Evolutionary conservation across 1,140 invertebrate species (phyloP), one percentile per base, ranked within the genome.

Genomic region (Zaprionus davidi): DNA sequence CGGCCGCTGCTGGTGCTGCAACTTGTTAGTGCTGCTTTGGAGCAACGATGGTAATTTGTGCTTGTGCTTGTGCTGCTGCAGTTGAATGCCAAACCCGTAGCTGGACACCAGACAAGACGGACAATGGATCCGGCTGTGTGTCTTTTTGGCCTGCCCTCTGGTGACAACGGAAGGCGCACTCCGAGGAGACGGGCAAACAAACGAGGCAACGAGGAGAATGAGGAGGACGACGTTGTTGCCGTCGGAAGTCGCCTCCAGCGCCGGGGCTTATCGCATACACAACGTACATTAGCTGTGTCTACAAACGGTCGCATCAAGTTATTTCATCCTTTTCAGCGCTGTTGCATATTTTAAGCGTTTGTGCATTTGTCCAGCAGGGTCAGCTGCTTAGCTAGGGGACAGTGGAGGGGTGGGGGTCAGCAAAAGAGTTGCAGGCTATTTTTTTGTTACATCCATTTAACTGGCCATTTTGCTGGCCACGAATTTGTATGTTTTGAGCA

Each of bases 301-400:
- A 46, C 41, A 46, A 46, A 46, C 41, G 41, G 41, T 46, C 41
- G 41, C 41, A 46, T 46, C 41, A 46, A 46, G 41, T 46, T 46
- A 46, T 46, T 46, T 46, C 41, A 46, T 46, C 41, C 41, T 46
- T 46, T 46, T 46, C 41, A 46, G 41, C 41, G 41, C 41, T 46
- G n/a, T 17, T 46, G 41, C 41, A 46, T 46, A 46, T 46, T 46
- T 46, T 17, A 46, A 46, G 41, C 41, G 41, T 46, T 46, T 46
- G 41, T 46, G 41, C 41, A 46, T 17, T 46, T 46, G 41, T 46
- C 41, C 7, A 46, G 41, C 31, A 34, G 9, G 31, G 9, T 34
- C 31, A 34, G 31, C 31, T 34, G 31, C 2, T 2, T 7, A 34
- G 31, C 31, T 31, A 7, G 1, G 6, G 28, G 28, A 31, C 28